A percentile compares a stretch with the other conserved stretches of the same genome.
These are phyloP conservation scores for Balearica regulorum DNA, from an alignment of 2,797 vertebrate species.

Conservation along the genomic window DNA sequence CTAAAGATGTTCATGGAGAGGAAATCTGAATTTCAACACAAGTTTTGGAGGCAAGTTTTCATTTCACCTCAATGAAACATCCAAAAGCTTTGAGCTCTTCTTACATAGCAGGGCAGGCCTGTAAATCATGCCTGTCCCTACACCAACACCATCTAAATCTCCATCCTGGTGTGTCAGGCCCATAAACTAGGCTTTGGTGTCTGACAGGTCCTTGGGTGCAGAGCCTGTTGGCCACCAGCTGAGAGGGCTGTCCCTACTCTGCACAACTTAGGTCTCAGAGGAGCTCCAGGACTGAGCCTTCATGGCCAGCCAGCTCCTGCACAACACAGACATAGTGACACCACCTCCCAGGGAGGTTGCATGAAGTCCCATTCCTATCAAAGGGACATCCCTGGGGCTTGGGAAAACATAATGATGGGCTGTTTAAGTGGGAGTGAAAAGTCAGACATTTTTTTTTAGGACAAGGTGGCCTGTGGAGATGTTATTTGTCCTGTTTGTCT, in stretches of 20 bases:
- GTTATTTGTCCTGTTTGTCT: not conserved
- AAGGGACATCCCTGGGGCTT: not conserved
- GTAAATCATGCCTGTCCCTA: not conserved
- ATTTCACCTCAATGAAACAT: not conserved
- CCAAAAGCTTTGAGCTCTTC: not conserved
- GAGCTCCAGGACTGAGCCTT: not conserved
- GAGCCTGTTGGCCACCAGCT: not conserved
- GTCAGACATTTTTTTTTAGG: not conserved
- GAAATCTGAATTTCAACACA: not conserved
- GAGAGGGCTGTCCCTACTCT: not conserved
- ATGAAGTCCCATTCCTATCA: fast-evolving
- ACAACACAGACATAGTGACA: not conserved
- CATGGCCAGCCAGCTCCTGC: not conserved
- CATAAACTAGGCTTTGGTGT: not conserved
- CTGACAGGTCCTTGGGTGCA: not conserved
- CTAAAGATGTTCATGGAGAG: not conserved
- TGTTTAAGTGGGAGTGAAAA: not conserved
- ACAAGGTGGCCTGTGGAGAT: not conserved
- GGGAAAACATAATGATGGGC: not conserved
- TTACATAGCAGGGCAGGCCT: not conserved
- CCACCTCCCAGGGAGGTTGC: not conserved
- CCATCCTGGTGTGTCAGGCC: not conserved
- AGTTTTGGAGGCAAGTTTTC: not conserved
- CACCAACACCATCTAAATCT: not conserved
- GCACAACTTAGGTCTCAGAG: not conserved